These are phyloP conservation scores for Antheraea mylitta DNA, from an alignment of 1,140 invertebrate species.

Conservation along the genomic window DNA sequence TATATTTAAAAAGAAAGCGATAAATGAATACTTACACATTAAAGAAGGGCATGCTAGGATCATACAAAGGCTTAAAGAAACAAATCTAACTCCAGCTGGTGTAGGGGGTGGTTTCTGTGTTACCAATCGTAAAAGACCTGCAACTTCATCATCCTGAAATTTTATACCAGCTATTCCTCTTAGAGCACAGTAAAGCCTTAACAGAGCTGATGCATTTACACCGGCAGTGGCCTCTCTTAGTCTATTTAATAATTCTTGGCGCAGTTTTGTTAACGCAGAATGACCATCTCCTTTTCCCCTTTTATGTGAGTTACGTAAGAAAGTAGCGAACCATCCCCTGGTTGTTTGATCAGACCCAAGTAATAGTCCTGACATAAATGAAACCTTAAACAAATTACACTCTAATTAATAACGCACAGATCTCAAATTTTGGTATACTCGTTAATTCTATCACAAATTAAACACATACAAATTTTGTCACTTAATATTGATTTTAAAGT, in stretches of 20 bases:
- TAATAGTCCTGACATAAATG: constrained; percentile 94
- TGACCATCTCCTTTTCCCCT: constrained; percentile 86
- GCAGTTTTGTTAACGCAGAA: constrained; percentile 85
- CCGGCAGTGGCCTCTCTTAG: constrained; percentile 65
- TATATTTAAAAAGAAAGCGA: not conserved
- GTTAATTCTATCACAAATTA: too few relatives aligned
- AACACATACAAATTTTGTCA: too few relatives aligned
- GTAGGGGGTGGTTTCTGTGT: constrained; percentile 94
- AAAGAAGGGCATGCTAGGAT: constrained; percentile 95
- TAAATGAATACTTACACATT: constrained; percentile 77
- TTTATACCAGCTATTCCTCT: constrained; percentile 95
- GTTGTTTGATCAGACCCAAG: constrained; percentile 94
- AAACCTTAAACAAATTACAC: constrained; percentile 77
- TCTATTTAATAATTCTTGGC: constrained; percentile 89
- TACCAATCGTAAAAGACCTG: constrained; percentile 89
- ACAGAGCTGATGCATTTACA: constrained; percentile 64
- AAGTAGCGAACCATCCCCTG: constrained; percentile 95
- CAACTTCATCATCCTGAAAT: constrained; percentile 95
- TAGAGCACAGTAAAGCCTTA: constrained; percentile 93
- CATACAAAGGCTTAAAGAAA: constrained; percentile 96
- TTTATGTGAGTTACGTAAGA: constrained; percentile 95
- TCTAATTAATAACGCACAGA: not conserved
- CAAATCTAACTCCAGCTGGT: constrained; percentile 94
- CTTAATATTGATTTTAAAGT: too few relatives aligned
- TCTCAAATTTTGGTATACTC: too few relatives aligned